These are phyloP conservation scores for Pissodes strobi DNA, from an alignment of 1,140 invertebrate genomes.

Conservation along the genomic window DNA sequence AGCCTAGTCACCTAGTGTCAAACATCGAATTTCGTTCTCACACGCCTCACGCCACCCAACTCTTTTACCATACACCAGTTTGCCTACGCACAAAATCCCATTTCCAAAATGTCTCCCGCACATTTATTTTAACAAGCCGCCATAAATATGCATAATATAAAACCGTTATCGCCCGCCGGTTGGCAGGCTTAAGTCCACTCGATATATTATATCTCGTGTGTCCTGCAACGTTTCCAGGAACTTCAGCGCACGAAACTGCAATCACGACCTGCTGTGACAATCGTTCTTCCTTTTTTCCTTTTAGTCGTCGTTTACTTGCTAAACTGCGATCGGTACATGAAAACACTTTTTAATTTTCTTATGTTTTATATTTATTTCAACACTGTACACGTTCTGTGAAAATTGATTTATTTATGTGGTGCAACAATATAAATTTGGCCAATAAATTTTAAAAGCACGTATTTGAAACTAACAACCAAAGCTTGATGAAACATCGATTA, in stretches of 20 bases:
- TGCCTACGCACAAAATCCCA: neutral
- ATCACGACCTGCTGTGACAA: constrained; percentile 36
- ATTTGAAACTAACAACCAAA: too few relatives aligned
- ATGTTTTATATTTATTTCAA: too few relatives aligned
- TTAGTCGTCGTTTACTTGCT: neutral
- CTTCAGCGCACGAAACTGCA: constrained; percentile 43
- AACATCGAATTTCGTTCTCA: too few relatives aligned
- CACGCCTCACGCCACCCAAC: too few relatives aligned
- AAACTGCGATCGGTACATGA: neutral
- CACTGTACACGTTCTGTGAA: too few relatives aligned
- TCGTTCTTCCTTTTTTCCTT: constrained; percentile 23
- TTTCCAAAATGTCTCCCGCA: neutral
- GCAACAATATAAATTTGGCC: too few relatives aligned
- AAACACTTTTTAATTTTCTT: constrained; percentile 10
- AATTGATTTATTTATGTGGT: too few relatives aligned
- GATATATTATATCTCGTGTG: constrained; percentile 39
- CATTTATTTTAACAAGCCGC: constrained; percentile 10
- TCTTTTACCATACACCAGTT: too few relatives aligned
- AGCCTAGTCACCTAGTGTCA: too few relatives aligned
- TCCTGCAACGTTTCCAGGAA: constrained; percentile 41
- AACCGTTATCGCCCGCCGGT: constrained; percentile 11
- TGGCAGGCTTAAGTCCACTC: constrained; percentile 22
- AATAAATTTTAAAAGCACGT: too few relatives aligned
- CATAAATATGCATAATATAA: constrained; percentile 20
- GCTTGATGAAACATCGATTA: too few relatives aligned